Conservation (phyloP, 2,888 invertebrate species). For the Pollenia labialis region DNA sequence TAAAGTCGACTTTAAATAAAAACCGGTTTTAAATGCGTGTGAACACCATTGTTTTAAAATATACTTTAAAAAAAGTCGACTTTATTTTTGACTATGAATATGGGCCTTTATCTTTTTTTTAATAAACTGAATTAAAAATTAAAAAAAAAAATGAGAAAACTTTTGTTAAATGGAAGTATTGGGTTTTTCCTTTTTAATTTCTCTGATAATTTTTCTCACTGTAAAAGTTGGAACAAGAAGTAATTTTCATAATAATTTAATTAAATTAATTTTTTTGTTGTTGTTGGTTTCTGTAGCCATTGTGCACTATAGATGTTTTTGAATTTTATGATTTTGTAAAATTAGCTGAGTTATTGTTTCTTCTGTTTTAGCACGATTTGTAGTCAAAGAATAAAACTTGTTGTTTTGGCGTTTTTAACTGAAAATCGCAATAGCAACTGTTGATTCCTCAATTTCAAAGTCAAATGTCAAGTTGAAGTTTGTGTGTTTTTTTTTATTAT, state of each 20-base stretch:
- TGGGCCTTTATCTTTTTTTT: too few relatives aligned
- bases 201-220: conserved; percentile 29
- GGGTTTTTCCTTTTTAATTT: neutral
- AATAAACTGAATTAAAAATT: too few relatives aligned
- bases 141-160: too few relatives aligned
- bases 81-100: too few relatives aligned
- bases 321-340: conserved; percentile 33
- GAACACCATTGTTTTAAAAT: too few relatives aligned
- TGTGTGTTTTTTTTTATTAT: conserved; percentile 24
- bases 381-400: conserved; percentile 26
- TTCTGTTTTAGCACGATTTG: conserved; percentile 13
- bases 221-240: conserved; percentile 32
- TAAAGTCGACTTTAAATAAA: too few relatives aligned
- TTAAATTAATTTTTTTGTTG: conserved; percentile 47
- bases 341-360: conserved; percentile 15
- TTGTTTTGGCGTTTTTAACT: conserved; percentile 17
- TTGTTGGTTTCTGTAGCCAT: neutral
- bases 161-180: neutral
- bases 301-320: conserved; percentile 1
- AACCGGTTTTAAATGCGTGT: too few relatives aligned
- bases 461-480: conserved; percentile 71
- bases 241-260: conserved; percentile 68
- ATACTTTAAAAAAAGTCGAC: too few relatives aligned
- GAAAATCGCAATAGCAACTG: conserved; percentile 19
- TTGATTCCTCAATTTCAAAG: conserved; percentile 49